Percentiles rank a stretch among this genome's conserved stretches.
Evolutionary conservation across 2,888 invertebrate genomes (phyloP).

Genomic region (Stomorhina lunata): DNA sequence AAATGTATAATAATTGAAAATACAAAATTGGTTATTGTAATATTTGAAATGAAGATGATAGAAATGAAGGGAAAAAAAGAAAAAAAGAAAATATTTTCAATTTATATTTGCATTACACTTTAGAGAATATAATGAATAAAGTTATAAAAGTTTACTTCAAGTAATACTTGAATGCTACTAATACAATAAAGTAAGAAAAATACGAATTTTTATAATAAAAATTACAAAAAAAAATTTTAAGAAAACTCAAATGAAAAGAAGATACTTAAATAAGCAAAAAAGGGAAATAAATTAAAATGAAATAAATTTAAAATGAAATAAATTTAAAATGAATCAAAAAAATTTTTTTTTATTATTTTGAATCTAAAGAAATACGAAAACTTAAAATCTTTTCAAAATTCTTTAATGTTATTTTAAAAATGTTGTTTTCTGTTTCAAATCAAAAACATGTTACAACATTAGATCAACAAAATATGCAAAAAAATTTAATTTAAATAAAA

Average conservation of each 20-base stretch:
- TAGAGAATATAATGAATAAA: conserved; percentile 57
- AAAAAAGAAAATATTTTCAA: conserved; percentile 28
- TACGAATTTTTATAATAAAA: conserved; percentile 7
- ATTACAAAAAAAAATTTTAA: conserved; percentile 6
- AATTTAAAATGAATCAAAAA: too few species aligned
- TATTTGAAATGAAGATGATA: conserved; percentile 24
- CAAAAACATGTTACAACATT: too few species aligned
- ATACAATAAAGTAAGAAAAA: not conserved
- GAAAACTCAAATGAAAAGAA: conserved; percentile 12
- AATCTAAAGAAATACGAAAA: too few species aligned
- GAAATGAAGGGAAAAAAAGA: conserved; percentile 7
- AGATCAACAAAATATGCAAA: not conserved
- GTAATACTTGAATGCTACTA: conserved; percentile 1
- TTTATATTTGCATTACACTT: conserved; percentile 61
- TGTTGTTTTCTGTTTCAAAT: too few species aligned
- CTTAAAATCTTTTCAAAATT: too few species aligned
- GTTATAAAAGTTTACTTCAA: conserved; percentile 43
- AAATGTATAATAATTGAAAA: conserved; percentile 51
- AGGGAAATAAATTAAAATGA: too few species aligned
- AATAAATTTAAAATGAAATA: not conserved
- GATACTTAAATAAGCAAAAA: conserved; percentile 4
- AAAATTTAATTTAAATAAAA: conserved; percentile 26
- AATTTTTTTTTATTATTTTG: too few species aligned
- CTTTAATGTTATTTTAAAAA: too few species aligned
- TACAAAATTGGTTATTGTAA: conserved; percentile 58